These are phyloP conservation scores for Rapana venosa DNA, from an alignment of 2,888 invertebrate species.

Conservation along the genomic window DNA sequence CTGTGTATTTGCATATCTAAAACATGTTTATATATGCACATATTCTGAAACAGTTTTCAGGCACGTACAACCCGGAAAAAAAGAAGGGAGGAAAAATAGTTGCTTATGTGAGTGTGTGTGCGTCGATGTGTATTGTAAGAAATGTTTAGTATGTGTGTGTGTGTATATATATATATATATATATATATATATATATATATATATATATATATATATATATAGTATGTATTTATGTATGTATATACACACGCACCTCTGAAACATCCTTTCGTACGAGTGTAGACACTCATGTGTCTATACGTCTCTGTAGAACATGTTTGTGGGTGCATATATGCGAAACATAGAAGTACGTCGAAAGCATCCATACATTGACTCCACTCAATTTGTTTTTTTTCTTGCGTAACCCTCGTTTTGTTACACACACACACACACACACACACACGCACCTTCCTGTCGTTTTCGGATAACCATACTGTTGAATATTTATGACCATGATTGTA, in stretches of 20 bases:
- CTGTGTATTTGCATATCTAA: constrained; percentile 3
- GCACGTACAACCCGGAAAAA: not conserved
- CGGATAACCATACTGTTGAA: too few relatives aligned
- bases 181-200: not conserved
- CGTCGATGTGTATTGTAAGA: too few relatives aligned
- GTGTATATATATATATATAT: not conserved
- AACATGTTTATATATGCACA: constrained; percentile 15
- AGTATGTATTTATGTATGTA: not conserved
- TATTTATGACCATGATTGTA: too few relatives aligned
- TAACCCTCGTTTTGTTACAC: too few relatives aligned
- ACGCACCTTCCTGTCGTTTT: too few relatives aligned
- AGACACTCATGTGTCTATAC: not conserved
- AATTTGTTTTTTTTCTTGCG: too few relatives aligned
- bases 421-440: too few relatives aligned
- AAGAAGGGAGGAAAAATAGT: not conserved
- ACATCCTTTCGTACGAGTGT: not conserved
- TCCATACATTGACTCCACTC: too few relatives aligned
- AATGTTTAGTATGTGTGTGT: too few relatives aligned
- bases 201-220: too few relatives aligned
- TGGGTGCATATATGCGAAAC: not conserved
- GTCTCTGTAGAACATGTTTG: not conserved
- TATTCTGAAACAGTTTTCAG: not conserved
- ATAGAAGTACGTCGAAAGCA: not conserved
- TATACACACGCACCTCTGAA: not conserved
- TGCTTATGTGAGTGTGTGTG: not conserved